Evolutionary conservation across 2,888 invertebrate species (phyloP), one percentile per base, ranked within the genome.

Genomic region (Heliconius charithonia): DNA sequence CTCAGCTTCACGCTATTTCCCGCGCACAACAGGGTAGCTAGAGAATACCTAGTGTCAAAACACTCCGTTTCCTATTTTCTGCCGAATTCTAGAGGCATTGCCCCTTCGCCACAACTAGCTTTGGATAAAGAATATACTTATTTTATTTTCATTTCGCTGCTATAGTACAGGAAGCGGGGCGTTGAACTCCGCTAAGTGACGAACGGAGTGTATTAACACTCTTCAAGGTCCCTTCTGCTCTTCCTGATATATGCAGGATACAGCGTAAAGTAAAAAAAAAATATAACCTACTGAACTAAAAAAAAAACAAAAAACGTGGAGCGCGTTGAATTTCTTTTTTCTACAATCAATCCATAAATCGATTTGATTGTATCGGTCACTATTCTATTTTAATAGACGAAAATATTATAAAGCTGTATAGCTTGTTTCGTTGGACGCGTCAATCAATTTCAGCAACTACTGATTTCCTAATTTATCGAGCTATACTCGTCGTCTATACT

Each of bases 231-330:
- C n/a, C 12, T 25, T 62, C 10, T n/a, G n/a, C 10, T 3, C 3
- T 22, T 1, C 7, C 0, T 19, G 16, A 22, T 56, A 7, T 22
- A 56, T 22, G 22, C 3, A n/a, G n/a, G n/a, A 2, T 56, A 56
- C 56, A 22, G 22, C 2, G 7, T 7, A 2, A 22, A 56, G 22
- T 7, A 22, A 51, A 22, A 56, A 51, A 19, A 56, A 51, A 16
- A 16, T 7, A 56, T 7, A 6, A 56, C 22, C 16, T 9, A 22
- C 0, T 56, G 56, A 22, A 51, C 7, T 56, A 56, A 6, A 0
- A 56, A 1, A 1, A n/a, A n/a, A n/a, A n/a, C n/a, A 0, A 3
- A 16, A 16, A 1, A 4, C 16, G 16, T 45, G 4, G 1, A 16
- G 4, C 45, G 16, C 1, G 4, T 45, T 16, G 16, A 16, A 45